Base-by-base conservation (phyloP, 1,140 invertebrate species). In the Tetramorium parvispinum region DNA sequence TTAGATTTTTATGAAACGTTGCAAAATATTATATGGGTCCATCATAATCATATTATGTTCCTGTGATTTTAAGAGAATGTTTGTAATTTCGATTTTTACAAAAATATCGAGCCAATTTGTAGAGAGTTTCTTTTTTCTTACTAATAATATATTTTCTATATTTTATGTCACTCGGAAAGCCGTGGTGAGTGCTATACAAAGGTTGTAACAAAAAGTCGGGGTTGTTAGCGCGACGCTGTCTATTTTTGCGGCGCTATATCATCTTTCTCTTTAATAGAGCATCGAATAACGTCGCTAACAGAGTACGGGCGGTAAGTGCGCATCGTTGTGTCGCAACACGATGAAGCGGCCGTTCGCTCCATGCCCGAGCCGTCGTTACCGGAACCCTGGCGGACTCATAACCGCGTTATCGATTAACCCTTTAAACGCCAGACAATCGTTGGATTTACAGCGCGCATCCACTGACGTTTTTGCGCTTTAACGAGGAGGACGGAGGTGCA, bases 331-430 rank as follows among this genome's bases (percentile, higher is more conserved):
- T 76, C 75, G 75, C 57, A 46, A 65, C 76, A 65, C 59, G 40
- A 65, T 37, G 18, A 68, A 70, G 65, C 65, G 37, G 21, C 37
- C 78, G 65, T 81, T 70, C 51, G 61, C 8, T 65, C 43, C 78
- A 37, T 40, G 77, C 40, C 46, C 63, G 43, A 78, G 37, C 73
- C 75, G 77, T 13, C 46, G 40, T 51, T 85, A n/a, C 27, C 21
- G 46, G 57, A 79, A 40, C 27, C 49, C 27, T 10, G n/a, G 40
- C 51, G 53, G 8, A 75, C 68, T 81, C 76, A 79, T 88, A 79
- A 68, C 53, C 65, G 51, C 27, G 76, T 85, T 88, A 89, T 89
- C 87, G 88, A 88, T 89, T 86, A 88, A 81, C 59, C 82, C 87
- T 85, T 70, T 82, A 46, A 88, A 85, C 77, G 61, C 10, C 53